Base-by-base conservation (phyloP, 2,113 vertebrate species). In the Dicerorhinus sumatrensis region DNA sequence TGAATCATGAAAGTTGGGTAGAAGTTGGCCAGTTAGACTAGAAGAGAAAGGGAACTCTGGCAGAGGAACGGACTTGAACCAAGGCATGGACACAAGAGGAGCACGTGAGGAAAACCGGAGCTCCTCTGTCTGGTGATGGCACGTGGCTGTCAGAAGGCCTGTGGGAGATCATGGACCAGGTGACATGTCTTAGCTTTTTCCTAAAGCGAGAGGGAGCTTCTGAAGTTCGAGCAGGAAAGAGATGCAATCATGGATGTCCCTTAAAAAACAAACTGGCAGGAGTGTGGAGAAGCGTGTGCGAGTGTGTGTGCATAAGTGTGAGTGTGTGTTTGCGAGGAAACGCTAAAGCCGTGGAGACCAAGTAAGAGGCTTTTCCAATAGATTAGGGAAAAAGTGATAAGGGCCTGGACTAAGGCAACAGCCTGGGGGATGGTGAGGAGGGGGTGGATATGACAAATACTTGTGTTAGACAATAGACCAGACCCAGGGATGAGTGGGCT, bases 181-280 rank as follows among this genome's bases (percentile, higher is more conserved):
- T 8, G 36, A 80, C 20, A 25, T 1, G 12, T 75, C 51, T 39
- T 7, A 51, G 67, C 29, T 56, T 42, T 39, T 33, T 87, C 70
- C 75, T 17, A 60, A 94, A 94, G 42, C 75, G 79, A 46, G 25
- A 62, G 36, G 56, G 84, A 60, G 39, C 58, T 69, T 27, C 56
- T 77, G 51, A 54, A 23, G 27, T 84, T 8, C 36, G 60, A 89
- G 27, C 2, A 29, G 63, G 91, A 76, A 86, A 27, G 69, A 84
- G 25, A 60, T 6, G 0, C 6, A 6, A 18, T 17, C 31, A 16
- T 4, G 31, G 21, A 25, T 0, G 0, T 11, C 4, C 21, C 65
- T 70, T 65, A 39, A n/a, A 54, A 87, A n/a, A 39, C 31, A 65
- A 31, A 51, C 23, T 2, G 51, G 39, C 14, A 42, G 21, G 46